These are phyloP conservation scores for Lasioglossum figueresi DNA, from an alignment of 2,888 invertebrate species.

Conservation along the genomic window DNA sequence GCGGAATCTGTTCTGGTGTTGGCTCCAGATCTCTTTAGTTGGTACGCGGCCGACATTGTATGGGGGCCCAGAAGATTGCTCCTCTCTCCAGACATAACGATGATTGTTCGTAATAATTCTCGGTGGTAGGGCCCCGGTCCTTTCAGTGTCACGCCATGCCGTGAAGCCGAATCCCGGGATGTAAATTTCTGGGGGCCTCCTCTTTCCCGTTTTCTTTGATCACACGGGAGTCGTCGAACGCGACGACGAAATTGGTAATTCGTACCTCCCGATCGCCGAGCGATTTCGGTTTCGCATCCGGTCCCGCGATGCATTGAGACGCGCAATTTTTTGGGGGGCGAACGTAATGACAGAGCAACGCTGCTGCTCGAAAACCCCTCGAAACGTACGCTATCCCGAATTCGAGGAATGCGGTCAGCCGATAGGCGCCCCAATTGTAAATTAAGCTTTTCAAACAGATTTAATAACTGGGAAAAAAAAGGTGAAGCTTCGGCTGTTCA, in stretches of 20 bases:
- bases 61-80: conserved; percentile 79
- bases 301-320: conserved; percentile 23
- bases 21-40: conserved; percentile 29
- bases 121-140: conserved; percentile 76
- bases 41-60: conserved; percentile 75
- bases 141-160: conserved; percentile 79
- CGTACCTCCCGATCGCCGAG: conserved; percentile 51
- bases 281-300: conserved; percentile 66
- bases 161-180: conserved; percentile 60
- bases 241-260: conserved; percentile 66
- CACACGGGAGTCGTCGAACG: conserved; percentile 41
- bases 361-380: background rate
- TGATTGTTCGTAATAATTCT: conserved; percentile 80
- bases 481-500: too few relatives aligned
- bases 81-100: conserved; percentile 78
- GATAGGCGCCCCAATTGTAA: background rate
- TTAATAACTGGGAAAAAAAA: too few relatives aligned
- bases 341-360: conserved; percentile 14
- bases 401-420: background rate
- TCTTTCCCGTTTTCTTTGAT: conserved; percentile 59
- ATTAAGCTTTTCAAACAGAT: background rate
- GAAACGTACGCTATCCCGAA: background rate
- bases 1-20: background rate
- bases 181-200: conserved; percentile 63
- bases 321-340: background rate